Conservation (phyloP, 2,113 vertebrate genomes). For the Strix uralensis region DNA sequence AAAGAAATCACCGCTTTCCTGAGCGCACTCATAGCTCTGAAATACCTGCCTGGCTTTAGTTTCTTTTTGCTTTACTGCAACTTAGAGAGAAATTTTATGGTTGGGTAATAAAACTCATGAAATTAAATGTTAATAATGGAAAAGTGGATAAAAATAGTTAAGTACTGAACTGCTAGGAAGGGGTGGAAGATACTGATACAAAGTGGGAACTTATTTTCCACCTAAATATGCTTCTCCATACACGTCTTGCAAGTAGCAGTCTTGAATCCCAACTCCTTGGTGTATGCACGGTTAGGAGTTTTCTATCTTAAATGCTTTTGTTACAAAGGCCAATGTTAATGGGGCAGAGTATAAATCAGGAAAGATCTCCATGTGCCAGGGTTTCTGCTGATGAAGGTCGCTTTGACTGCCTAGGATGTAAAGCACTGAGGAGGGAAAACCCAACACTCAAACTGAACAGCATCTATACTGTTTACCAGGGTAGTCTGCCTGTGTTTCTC, state of each 20-base stretch:
- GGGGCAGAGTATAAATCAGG: background rate
- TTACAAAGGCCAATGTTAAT: background rate
- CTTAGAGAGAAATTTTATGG: background rate
- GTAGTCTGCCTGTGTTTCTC: background rate
- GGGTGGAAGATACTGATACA: background rate
- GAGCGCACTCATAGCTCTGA: background rate
- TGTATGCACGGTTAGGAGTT: fast-evolving
- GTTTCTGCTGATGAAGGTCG: background rate
- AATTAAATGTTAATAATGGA: background rate
- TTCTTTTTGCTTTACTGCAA: background rate
- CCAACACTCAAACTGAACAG: background rate
- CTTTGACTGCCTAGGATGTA: background rate
- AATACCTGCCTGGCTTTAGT: background rate
- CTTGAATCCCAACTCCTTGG: background rate
- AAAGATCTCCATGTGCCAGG: background rate
- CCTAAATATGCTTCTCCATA: background rate
- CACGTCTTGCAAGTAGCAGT: background rate
- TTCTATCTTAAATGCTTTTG: background rate
- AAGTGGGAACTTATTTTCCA: background rate
- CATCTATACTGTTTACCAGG: background rate
- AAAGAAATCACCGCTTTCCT: background rate
- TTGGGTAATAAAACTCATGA: background rate
- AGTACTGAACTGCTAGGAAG: background rate
- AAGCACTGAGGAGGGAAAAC: background rate
- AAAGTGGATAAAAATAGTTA: background rate